Evolutionary conservation across 2,888 invertebrate genomes (phyloP).

Genomic region (Drosophila barbarae): DNA sequence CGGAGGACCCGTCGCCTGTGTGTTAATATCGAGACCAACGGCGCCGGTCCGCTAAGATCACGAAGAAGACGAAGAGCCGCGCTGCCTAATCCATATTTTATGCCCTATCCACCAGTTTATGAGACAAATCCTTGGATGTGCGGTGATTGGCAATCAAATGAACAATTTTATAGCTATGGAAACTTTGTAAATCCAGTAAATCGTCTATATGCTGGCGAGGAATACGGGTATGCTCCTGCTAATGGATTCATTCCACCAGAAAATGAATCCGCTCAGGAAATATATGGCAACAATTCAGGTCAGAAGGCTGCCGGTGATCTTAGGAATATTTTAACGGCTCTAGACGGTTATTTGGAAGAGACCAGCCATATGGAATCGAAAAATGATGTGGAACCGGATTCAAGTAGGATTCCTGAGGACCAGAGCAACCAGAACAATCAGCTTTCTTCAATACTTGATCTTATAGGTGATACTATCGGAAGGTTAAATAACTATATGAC

Average conservation of each 20-base stretch:
- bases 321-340: slow-evolving; percentile 15
- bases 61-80: slow-evolving; percentile 21
- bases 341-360: slow-evolving; percentile 11
- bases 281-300: background rate
- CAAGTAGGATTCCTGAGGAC: background rate
- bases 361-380: background rate
- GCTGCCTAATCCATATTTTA: slow-evolving; percentile 5
- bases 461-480: slow-evolving; percentile 43
- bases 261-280: background rate
- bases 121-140: background rate
- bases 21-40: slow-evolving; percentile 44
- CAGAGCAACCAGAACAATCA: background rate
- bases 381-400: background rate
- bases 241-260: background rate
- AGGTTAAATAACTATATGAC: slow-evolving; percentile 44
- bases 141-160: slow-evolving; percentile 6
- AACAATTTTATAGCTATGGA: background rate
- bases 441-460: slow-evolving; percentile 27
- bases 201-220: slow-evolving; percentile 1
- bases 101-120: slow-evolving; percentile 2
- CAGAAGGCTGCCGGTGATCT: slow-evolving; percentile 19
- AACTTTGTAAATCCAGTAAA: background rate
- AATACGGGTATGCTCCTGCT: background rate
- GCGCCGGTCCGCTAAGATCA: background rate
- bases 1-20: slow-evolving; percentile 44